Percentiles rank a stretch among this genome's conserved stretches.
These are phyloP conservation scores for Zaprionus nigranus DNA, from an alignment of 1,140 invertebrate species.

Conservation along the genomic window DNA sequence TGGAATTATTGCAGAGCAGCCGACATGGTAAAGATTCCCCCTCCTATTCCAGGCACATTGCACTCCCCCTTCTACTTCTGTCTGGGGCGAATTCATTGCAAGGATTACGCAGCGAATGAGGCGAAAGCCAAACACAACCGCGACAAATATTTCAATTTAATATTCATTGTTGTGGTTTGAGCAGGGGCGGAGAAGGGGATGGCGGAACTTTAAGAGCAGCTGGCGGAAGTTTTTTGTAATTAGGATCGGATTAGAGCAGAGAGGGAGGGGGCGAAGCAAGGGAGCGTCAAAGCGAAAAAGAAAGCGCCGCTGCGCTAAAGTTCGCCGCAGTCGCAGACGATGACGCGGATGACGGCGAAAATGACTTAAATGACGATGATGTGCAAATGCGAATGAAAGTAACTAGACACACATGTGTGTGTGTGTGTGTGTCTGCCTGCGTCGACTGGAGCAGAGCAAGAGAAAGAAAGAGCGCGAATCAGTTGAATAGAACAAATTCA, in stretches of 20 bases:
- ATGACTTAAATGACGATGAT: background rate
- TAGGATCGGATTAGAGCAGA: background rate
- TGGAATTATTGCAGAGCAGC: conserved; percentile 8
- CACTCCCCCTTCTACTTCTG: background rate
- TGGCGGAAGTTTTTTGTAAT: conserved; percentile 1
- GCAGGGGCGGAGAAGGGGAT: too few relatives aligned
- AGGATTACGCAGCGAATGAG: conserved; percentile 1
- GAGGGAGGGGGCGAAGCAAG: background rate
- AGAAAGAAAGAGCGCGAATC: background rate
- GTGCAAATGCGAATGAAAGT: conserved; percentile 6
- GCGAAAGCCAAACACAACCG: background rate
- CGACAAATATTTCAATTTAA: background rate
- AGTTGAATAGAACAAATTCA: conserved; percentile 1
- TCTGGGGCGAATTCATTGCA: background rate
- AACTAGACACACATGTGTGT: background rate
- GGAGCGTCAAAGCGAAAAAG: background rate
- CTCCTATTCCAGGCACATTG: too few relatives aligned
- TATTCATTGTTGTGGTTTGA: background rate
- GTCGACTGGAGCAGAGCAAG: too few relatives aligned
- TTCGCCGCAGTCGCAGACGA: background rate
- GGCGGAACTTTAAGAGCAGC: background rate
- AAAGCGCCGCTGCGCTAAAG: background rate
- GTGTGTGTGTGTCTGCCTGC: background rate
- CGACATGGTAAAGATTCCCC: conserved; percentile 8
- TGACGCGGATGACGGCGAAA: conserved; percentile 7